Evolutionary conservation across 2,888 invertebrate genomes (phyloP).

Genomic region (Ophion ventricosus): DNA sequence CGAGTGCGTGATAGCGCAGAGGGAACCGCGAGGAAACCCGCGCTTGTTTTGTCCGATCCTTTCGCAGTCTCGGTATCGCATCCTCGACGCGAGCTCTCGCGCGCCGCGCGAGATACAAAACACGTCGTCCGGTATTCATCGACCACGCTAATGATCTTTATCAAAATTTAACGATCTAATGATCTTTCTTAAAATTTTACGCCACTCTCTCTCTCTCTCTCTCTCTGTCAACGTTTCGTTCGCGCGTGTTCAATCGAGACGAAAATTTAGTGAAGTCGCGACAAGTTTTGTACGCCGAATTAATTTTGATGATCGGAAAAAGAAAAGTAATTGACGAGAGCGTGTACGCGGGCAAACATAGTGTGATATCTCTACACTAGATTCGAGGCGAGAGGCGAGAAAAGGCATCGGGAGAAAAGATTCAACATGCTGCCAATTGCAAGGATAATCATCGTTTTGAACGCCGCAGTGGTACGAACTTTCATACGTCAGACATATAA

Average conservation of each 20-base stretch:
- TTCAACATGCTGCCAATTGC: conserved; percentile 46
- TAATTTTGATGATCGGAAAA: conserved; percentile 1
- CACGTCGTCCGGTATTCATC: not conserved
- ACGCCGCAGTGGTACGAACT: conserved; percentile 57
- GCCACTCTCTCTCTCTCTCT: too few species aligned
- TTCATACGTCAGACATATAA: conserved; percentile 14
- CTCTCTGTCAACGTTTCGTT: not conserved
- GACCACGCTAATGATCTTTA: not conserved
- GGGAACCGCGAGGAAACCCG: conserved; percentile 69
- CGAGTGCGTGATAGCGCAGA: conserved; percentile 46
- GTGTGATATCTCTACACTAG: not conserved
- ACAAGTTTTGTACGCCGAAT: not conserved
- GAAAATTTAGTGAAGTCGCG: conserved; percentile 33
- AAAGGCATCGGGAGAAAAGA: not conserved
- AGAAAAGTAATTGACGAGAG: not conserved
- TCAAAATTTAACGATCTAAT: not conserved
- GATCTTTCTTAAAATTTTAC: not conserved
- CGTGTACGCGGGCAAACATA: not conserved
- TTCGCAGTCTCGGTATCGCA: conserved; percentile 77
- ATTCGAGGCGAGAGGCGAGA: not conserved
- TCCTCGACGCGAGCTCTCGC: conserved; percentile 71
- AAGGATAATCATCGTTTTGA: conserved; percentile 59
- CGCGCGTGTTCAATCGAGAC: conserved; percentile 29
- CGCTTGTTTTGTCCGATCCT: conserved; percentile 56
- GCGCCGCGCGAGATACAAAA: not conserved